Percentiles rank a stretch among this genome's conserved stretches.
Conservation (phyloP, 1,140 invertebrate species). For the Telenomus remus region DNA sequence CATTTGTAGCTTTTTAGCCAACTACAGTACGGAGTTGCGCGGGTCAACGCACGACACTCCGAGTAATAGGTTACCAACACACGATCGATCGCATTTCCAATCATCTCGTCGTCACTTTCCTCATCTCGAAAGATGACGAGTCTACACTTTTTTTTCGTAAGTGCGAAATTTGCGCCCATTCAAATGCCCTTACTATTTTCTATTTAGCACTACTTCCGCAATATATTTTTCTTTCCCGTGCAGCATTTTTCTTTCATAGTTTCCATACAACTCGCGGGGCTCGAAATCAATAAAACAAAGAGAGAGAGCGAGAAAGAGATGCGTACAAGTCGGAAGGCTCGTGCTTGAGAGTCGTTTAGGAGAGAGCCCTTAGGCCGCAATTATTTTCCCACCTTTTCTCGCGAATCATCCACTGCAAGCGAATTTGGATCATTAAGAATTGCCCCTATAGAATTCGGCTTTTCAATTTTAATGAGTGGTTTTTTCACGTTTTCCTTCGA, state of each 20-base stretch:
- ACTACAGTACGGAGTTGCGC: conserved; percentile 34
- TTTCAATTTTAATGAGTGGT: background rate
- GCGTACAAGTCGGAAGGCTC: conserved; percentile 29
- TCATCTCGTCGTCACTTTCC: conserved; percentile 51
- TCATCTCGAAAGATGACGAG: conserved; percentile 26
- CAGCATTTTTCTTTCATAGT: conserved; percentile 13
- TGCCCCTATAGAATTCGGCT: conserved; percentile 6
- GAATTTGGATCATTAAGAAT: conserved; percentile 40
- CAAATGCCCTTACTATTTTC: background rate
- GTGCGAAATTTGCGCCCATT: background rate
- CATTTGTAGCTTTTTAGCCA: background rate
- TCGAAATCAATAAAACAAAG: conserved; percentile 61
- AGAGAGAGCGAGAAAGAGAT: conserved; percentile 20
- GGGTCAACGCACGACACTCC: conserved; percentile 50
- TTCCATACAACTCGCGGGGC: conserved; percentile 26
- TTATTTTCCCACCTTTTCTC: conserved; percentile 53
- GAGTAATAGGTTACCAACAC: conserved; percentile 62
- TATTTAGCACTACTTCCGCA: background rate
- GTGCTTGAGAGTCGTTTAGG: conserved; percentile 41
- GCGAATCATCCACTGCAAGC: conserved; percentile 25
- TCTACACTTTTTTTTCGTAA: conserved; percentile 1
- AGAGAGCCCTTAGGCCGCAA: conserved; percentile 44
- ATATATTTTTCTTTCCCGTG: background rate
- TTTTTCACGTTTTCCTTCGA: conserved; percentile 5
- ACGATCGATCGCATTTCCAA: conserved; percentile 64